Base-by-base conservation (phyloP, 2,888 invertebrate species). In the Dicranocentrus wangi region DNA sequence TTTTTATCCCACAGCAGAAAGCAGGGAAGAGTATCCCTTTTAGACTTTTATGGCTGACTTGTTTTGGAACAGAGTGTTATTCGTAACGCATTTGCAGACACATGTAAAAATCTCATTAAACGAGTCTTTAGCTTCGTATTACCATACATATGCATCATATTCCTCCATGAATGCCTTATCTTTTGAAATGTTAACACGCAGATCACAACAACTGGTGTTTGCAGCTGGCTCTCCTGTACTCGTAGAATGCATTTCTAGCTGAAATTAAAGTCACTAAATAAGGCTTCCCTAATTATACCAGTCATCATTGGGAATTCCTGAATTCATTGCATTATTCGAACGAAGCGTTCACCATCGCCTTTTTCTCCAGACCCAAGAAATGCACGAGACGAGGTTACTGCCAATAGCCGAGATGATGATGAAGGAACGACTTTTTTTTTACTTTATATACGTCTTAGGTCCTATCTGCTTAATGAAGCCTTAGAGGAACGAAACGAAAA, bases 251-350 rank as follows among this genome's bases (percentile, higher is more conserved):
- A 32, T 32, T 32, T 7, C 32, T 10, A 10, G 3, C 32, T 32
- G 32, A 15, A 47, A 55, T 55, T 55, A 21, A 19, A 63, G 19
- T 47, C 1, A 47, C 63, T 61, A 63, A 63, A 61, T 32, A 72
- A 63, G 63, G 63, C 51, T 72, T 63, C 61, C 51, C 63, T 61
- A 63, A 63, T 72, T 28, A n/a, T n/a, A 51, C 63, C 21, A 13
- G 5, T 17, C 68, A 51, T 43, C 32, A 55, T 55, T 1, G 21
- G 23, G 53, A 73, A 63, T 73, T 65, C 65, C 65, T 73, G 27
- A 65, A 17, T 55, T 55, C 55, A 55, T 73, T 63, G 25, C 63
- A 47, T 72, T 43, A n/a, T n/a, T n/a, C n/a, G n/a, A n/a, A n/a
- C 32, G 47, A 63, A 53, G 28, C n/a, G 3, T 17, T 55, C 55